Conservation (phyloP, 2,888 invertebrate species). For the Cacoxenus indagator region DNA sequence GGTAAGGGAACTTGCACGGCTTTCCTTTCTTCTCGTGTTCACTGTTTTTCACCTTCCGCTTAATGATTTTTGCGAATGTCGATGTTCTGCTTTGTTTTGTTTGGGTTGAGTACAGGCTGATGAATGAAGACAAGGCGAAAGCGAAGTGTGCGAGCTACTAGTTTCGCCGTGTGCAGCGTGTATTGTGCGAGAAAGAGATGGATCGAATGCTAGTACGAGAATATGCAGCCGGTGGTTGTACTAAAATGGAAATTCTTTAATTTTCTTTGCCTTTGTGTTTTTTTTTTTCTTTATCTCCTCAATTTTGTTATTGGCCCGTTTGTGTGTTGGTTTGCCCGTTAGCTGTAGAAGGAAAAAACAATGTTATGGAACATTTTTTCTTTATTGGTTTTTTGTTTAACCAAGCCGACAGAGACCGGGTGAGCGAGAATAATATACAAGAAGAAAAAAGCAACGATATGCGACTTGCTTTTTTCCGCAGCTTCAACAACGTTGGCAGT, state of each 20-base stretch:
- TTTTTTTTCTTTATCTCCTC: not conserved
- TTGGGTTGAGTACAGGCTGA: too few relatives aligned
- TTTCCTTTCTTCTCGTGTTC: conserved; percentile 26
- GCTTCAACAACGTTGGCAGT: not conserved
- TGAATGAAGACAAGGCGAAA: too few relatives aligned
- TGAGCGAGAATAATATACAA: too few relatives aligned
- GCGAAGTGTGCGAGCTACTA: too few relatives aligned
- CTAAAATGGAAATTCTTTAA: conserved; percentile 12
- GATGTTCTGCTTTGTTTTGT: not conserved
- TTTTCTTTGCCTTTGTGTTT: conserved; percentile 7
- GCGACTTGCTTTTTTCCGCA: conserved; percentile 26
- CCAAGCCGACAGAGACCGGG: too few relatives aligned
- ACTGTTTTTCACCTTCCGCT: not conserved
- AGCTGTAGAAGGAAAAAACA: too few relatives aligned
- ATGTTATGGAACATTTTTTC: too few relatives aligned
- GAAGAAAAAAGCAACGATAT: not conserved
- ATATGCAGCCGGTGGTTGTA: conserved; percentile 58
- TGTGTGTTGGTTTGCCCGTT: too few relatives aligned
- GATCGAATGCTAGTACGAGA: not conserved
- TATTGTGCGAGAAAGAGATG: not conserved
- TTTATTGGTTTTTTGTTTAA: not conserved
- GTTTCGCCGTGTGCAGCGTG: too few relatives aligned
- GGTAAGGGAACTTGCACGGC: conserved; percentile 51
- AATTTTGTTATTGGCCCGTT: too few relatives aligned
- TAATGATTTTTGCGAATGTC: not conserved